Base-by-base conservation (phyloP, 1,140 invertebrate species). In the Camponotus vicinus region DNA sequence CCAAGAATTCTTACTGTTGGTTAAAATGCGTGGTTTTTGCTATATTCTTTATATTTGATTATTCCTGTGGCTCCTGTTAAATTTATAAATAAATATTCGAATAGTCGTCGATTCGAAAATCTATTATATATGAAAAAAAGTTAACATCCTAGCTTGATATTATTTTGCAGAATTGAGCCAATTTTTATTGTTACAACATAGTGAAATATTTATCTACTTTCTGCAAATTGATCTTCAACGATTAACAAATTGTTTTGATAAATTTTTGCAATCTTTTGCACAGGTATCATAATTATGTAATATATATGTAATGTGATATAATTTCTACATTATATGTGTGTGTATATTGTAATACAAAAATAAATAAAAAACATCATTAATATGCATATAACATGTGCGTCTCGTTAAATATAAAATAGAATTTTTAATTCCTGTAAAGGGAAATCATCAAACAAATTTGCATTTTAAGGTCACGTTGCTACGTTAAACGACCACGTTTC, bases 401-500 rank as follows among this genome's bases (percentile, higher is more conserved):
- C 32, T 11, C 15, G 15, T 52, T 13, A 40, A 69, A 27, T 27
- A 27, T 27, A 27, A 45, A 15, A 15, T 42, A 8, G 34, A 32
- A 57, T 71, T 57, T 71, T 37, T 11, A 37, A 75, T 49, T 21
- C 42, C 9, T 4, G 55, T 13, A 18, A 59, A 15, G 2, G 45
- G 15, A 49, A n/a, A 11, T 61, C 32, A n/a, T 37, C 55, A 11
- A 73, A 13, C n/a, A n/a, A 21, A 40, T 83, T 21, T 52, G 13
- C 49, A n/a, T 32, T 59, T 59, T 73, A 42, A 6, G 15, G 42
- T 3, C 40, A 34, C 18, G 2, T 45, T 61, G 42, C 66, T 9
- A 59, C 37, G 49, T 6, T 64, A 73, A 73, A 49, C 27, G 37
- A 61, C 32, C 27, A n/a, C 55, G 40, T 73, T 82, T 73, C 21